phyloP scores from a whole-genome alignment of 2,113 vertebrate genomes.

The Nyctibius bracteatus region DNA sequence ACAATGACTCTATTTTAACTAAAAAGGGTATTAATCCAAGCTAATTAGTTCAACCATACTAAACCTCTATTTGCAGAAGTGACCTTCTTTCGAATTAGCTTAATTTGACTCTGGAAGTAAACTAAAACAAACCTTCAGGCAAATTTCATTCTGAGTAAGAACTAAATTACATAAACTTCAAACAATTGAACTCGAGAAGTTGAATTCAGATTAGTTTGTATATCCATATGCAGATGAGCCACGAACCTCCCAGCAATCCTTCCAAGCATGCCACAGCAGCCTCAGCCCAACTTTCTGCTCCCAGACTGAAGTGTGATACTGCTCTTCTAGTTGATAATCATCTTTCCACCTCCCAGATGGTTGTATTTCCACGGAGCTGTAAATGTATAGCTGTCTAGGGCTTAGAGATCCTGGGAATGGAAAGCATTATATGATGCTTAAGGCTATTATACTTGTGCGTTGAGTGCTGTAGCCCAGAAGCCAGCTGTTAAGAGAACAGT shows the following conservation, averaged over 20 bases:
- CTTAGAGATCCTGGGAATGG: background rate
- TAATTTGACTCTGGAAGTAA: background rate
- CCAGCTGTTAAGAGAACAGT: background rate
- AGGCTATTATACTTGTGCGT: background rate
- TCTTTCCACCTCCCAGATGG: background rate
- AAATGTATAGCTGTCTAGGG: background rate
- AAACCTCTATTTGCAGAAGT: background rate
- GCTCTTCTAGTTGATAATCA: background rate
- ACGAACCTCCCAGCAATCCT: background rate
- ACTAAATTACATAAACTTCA: background rate
- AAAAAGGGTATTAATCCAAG: background rate
- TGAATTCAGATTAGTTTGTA: background rate
- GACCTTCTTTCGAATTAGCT: background rate
- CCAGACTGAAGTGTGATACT: background rate
- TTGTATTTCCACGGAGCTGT: background rate
- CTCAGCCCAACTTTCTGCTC: background rate
- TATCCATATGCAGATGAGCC: background rate
- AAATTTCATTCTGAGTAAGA: background rate
- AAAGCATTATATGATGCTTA: background rate
- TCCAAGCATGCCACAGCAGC: background rate
- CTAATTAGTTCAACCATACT: background rate
- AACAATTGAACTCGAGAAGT: background rate
- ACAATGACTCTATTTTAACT: background rate
- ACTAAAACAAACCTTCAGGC: constrained; percentile 9
- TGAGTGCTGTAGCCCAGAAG: background rate